Conservation (phyloP, 2,113 vertebrate species). For the Motacilla tschutschensis region DNA sequence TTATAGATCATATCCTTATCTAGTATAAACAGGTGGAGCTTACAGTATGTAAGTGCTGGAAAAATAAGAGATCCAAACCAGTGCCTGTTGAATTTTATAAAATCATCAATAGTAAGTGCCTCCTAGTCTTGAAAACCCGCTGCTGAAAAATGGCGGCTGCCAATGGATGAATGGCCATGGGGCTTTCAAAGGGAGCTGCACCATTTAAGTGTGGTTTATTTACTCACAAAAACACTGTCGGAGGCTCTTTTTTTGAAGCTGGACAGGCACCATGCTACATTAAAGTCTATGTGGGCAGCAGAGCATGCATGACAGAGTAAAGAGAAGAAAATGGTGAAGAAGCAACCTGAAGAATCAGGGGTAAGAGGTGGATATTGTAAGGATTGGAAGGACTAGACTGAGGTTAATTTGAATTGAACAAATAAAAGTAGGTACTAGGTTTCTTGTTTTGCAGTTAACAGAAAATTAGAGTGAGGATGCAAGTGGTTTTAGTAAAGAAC, state of each 20-base stretch:
- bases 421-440: not conserved
- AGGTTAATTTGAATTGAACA: not conserved
- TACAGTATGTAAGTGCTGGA: not conserved
- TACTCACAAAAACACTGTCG: not conserved
- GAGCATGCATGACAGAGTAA: rapidly evolving
- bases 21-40: not conserved
- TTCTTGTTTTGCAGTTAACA: not conserved
- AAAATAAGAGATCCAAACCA: not conserved
- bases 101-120: not conserved
- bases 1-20: not conserved
- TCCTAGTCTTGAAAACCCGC: not conserved
- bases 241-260: not conserved
- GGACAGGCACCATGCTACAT: not conserved
- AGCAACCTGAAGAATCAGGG: not conserved
- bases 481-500: not conserved
- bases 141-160: not conserved
- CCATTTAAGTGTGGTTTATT: not conserved
- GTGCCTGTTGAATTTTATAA: not conserved
- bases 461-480: not conserved
- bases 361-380: not conserved
- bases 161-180: not conserved
- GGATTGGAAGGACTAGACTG: not conserved
- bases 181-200: not conserved
- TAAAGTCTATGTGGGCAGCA: not conserved
- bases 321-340: not conserved